phyloP scores from a whole-genome alignment of 2,797 vertebrate genomes.

The Arctocebus calabarensis region DNA sequence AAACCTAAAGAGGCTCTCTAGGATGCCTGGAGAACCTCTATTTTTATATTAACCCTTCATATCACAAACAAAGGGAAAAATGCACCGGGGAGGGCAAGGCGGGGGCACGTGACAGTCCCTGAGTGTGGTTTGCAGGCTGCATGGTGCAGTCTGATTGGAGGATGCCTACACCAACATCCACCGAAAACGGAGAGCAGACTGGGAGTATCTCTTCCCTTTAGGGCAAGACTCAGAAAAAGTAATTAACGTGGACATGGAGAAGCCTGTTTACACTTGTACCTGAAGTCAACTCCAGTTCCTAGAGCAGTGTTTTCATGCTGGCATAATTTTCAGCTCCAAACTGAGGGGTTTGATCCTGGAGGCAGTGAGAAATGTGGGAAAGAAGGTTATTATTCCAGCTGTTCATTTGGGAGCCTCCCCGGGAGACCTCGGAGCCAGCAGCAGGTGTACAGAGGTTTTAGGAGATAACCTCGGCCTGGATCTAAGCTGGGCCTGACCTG shows the following conservation, averaged over 20 bases:
- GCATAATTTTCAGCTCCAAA: neutral
- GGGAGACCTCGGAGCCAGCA: neutral
- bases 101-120: fast-evolving
- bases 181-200: neutral
- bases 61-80: neutral
- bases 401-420: no score
- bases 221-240: fast-evolving
- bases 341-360: fast-evolving
- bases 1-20: slow-evolving; percentile 64
- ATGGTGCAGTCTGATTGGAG: fast-evolving
- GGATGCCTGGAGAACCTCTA: slow-evolving; percentile 53
- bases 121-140: fast-evolving
- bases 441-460: fast-evolving
- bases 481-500: fast-evolving
- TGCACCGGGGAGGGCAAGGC: neutral
- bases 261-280: fast-evolving
- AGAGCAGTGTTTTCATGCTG: fast-evolving
- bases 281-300: fast-evolving
- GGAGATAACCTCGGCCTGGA: neutral
- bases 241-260: fast-evolving
- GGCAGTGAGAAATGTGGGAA: fast-evolving
- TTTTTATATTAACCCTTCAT: slow-evolving; percentile 70
- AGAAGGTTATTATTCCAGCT: fast-evolving
- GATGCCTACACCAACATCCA: fast-evolving
- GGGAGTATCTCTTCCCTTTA: fast-evolving